Evolutionary conservation across 2,113 vertebrate species (phyloP).

Genomic region (Platichthys stellatus): DNA sequence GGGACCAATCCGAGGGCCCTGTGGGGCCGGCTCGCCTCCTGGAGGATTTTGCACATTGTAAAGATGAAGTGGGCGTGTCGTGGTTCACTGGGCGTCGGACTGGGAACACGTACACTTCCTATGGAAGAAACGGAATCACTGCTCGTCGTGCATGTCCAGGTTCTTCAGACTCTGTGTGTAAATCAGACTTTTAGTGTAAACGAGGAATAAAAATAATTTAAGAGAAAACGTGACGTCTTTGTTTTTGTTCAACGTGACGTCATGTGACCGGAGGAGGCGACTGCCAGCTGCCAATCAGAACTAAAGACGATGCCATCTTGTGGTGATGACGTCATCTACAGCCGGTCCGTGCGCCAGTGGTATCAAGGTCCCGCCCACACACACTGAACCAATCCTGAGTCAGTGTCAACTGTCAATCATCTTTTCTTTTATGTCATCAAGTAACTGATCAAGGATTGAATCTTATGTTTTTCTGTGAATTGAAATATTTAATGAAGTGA

Average conservation of each 20-base stretch:
- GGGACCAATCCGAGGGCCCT: slow-evolving; percentile 89
- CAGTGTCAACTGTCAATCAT: too few species aligned
- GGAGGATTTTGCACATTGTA: slow-evolving; percentile 99
- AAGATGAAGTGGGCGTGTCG: slow-evolving; percentile 91
- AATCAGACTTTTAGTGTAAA: slow-evolving; percentile 99
- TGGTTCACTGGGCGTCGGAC: slow-evolving; percentile 97
- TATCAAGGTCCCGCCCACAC: too few species aligned
- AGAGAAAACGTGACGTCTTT: slow-evolving; percentile 78
- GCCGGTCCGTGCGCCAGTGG: too few species aligned
- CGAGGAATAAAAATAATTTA: slow-evolving; percentile 98
- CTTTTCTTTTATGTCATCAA: too few species aligned
- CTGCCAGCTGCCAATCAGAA: too few species aligned
- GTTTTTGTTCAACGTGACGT: not conserved
- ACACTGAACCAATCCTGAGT: too few species aligned
- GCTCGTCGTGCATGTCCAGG: slow-evolving; percentile 91
- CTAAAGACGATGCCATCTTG: too few species aligned
- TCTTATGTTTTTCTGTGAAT: too few species aligned
- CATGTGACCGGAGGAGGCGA: not conserved
- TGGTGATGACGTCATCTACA: too few species aligned
- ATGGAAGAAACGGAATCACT: slow-evolving; percentile 90
- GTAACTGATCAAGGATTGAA: too few species aligned
- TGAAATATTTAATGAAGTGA: too few species aligned
- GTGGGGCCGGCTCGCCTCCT: slow-evolving; percentile 68
- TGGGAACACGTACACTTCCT: slow-evolving; percentile 96
- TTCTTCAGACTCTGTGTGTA: slow-evolving; percentile 94